phyloP scores from a whole-genome alignment of 2,113 vertebrate genomes.

The Rostratula benghalensis region DNA sequence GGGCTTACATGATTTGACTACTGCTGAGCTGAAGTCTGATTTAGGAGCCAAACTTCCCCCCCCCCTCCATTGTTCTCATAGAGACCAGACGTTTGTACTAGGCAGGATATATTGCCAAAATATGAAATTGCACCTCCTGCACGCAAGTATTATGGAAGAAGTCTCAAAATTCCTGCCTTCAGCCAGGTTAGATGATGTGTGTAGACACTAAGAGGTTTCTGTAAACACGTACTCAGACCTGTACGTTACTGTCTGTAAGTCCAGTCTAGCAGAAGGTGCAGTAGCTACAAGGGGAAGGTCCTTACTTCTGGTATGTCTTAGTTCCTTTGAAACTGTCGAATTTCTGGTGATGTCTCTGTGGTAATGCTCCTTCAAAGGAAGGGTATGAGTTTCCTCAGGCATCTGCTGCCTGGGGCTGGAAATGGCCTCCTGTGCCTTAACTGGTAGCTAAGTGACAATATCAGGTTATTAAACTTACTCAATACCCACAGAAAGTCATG shows the following conservation, averaged over 20 bases:
- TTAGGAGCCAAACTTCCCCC: conserved; percentile 1
- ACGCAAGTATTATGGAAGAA: neutral
- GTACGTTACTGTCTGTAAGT: fast-evolving
- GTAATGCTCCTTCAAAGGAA: neutral
- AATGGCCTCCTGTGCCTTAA: fast-evolving
- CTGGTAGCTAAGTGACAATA: neutral
- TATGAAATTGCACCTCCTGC: neutral
- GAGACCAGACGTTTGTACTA: conserved; percentile 29
- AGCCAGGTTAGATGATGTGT: neutral
- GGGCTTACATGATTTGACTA: conserved; percentile 47
- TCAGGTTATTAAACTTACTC: neutral
- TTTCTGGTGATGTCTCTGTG: neutral
- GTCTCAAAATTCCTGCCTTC: neutral
- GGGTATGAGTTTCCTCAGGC: neutral
- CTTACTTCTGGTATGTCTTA: neutral
- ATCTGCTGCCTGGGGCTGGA: neutral
- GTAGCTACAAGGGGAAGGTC: neutral
- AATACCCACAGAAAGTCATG: neutral
- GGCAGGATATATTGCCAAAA: neutral
- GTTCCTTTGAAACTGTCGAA: neutral
- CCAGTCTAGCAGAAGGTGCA: neutral
- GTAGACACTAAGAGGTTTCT: neutral
- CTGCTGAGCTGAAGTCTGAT: conserved; percentile 52
- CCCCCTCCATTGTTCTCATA: neutral
- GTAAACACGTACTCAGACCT: neutral